Percentiles rank a stretch among this genome's conserved stretches.
Evolutionary conservation across 2,113 vertebrate genomes (phyloP).

Genomic region (Cyphomyrus plagiostoma): DNA sequence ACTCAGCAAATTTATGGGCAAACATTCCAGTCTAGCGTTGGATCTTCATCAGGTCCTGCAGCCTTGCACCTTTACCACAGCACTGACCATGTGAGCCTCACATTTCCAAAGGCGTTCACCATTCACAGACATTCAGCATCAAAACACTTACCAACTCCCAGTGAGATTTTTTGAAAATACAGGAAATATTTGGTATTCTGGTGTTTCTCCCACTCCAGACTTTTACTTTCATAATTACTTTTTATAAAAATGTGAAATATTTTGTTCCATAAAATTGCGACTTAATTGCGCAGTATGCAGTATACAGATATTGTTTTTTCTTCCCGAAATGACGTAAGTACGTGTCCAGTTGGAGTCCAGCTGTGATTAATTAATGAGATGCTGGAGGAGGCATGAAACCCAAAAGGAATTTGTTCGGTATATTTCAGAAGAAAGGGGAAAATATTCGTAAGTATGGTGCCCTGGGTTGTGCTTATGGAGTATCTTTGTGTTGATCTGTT

Average conservation of each 20-base stretch:
- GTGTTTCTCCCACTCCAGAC: neutral
- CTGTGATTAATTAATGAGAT: neutral
- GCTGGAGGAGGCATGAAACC: neutral
- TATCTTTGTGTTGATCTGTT: slow-evolving; percentile 34
- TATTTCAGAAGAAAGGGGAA: slow-evolving; percentile 26
- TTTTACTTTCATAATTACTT: neutral
- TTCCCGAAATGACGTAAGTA: neutral
- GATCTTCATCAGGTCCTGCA: neutral
- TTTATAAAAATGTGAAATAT: neutral
- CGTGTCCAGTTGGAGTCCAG: neutral
- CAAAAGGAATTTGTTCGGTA: neutral
- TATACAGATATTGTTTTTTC: neutral
- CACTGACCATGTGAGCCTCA: neutral
- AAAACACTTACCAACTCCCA: neutral
- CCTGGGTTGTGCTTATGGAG: slow-evolving; percentile 27
- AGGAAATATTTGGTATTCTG: neutral
- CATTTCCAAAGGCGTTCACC: neutral
- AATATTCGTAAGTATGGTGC: slow-evolving; percentile 34
- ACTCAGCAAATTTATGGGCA: neutral
- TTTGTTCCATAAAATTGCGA: neutral
- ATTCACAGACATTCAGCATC: neutral
- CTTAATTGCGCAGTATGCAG: neutral
- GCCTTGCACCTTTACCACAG: neutral
- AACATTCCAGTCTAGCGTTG: neutral
- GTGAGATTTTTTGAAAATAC: neutral